phyloP scores from a whole-genome alignment of 2,113 vertebrate genomes.

The Piprites chloris region DNA sequence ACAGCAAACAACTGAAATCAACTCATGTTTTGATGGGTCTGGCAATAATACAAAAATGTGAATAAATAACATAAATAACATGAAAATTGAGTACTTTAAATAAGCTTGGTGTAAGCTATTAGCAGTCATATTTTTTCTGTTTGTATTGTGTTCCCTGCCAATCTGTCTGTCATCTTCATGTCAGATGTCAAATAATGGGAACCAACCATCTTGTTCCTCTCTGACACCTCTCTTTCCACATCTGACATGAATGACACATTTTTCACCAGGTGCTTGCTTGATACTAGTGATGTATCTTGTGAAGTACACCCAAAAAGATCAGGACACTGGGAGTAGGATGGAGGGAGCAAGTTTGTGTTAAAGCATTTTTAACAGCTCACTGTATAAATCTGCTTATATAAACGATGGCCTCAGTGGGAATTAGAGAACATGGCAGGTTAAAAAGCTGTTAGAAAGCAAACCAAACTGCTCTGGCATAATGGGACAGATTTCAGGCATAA shows the following conservation, averaged over 20 bases:
- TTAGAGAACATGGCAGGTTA: neutral
- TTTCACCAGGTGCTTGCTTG: neutral
- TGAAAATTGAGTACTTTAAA: neutral
- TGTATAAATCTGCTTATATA: neutral
- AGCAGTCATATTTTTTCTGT: neutral
- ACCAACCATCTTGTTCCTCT: neutral
- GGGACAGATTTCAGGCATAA: neutral
- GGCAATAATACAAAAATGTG: neutral
- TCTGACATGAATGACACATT: neutral
- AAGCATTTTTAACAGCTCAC: neutral
- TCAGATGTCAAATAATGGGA: neutral
- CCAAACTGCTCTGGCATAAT: neutral
- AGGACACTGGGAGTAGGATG: neutral
- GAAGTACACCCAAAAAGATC: neutral
- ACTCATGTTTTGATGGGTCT: neutral
- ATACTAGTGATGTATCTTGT: neutral
- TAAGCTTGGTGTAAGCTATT: neutral
- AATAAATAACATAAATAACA: neutral
- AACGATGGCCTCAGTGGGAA: neutral
- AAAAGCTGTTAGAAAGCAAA: neutral
- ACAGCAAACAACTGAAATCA: constrained; percentile 18
- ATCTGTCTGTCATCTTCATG: neutral
- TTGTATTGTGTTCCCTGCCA: neutral
- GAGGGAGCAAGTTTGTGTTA: neutral
- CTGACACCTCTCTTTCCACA: neutral